These are phyloP conservation scores for Prunella fulvescens DNA, from an alignment of 2,113 vertebrate species.

Conservation along the genomic window DNA sequence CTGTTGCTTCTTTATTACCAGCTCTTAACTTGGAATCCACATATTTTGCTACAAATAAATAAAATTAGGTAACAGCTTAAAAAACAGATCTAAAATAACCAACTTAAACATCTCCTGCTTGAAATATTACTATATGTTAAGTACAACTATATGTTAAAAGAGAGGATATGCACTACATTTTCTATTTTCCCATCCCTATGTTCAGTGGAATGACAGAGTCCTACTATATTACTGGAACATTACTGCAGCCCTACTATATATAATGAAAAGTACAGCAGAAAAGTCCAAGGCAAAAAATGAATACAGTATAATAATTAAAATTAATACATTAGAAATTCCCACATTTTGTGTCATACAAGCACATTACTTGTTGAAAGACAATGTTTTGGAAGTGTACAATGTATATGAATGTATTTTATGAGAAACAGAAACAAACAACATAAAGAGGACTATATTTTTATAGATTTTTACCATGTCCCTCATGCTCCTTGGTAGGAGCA, in stretches of 20 bases:
- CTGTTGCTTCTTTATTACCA: slow-evolving; percentile 83
- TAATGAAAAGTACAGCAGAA: neutral
- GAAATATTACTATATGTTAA: neutral
- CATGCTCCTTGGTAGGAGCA: neutral
- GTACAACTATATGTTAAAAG: neutral
- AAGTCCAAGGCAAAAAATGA: neutral
- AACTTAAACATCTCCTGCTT: neutral
- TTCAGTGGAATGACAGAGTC: neutral
- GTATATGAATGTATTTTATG: slow-evolving; percentile 36
- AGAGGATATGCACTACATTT: neutral
- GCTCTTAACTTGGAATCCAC: slow-evolving; percentile 82
- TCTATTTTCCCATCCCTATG: neutral
- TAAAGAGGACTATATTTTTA: neutral
- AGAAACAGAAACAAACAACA: slow-evolving; percentile 58
- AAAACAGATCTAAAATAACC: neutral
- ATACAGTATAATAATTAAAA: neutral
- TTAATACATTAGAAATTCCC: neutral
- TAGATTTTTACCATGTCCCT: neutral
- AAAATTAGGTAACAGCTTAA: slow-evolving; percentile 12
- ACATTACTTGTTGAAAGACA: slow-evolving; percentile 9
- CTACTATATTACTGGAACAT: neutral
- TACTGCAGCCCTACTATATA: neutral
- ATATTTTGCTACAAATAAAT: slow-evolving; percentile 75
- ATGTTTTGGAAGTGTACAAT: neutral
- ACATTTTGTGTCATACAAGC: neutral